Base-by-base conservation (phyloP, 2,888 invertebrate species). In the Eupeodes latifasciatus region DNA sequence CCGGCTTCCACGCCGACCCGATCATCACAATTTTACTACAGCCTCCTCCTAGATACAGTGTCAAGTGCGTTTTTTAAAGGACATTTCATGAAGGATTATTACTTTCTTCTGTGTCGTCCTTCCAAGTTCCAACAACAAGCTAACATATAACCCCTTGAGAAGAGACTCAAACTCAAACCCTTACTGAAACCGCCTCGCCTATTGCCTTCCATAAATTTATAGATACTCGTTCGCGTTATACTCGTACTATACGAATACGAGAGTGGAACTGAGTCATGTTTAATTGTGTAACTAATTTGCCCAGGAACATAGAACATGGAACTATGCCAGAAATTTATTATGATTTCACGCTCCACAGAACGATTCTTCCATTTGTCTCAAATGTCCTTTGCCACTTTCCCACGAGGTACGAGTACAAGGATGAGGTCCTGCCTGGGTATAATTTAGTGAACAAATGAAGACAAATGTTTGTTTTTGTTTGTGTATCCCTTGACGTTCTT, bases 271-370 rank as follows among this genome's bases (percentile, higher is more conserved):
- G 74, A 84, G 79, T 84, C 67, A 79, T 84, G 74, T 85, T 80
- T 85, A 85, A 85, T 85, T 85, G 85, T 76, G 81, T 81, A 81
- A 81, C 85, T 85, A 85, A 85, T 85, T 85, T 85, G 69, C 69
- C 44, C 62, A 40, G 71, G 75, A 75, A 76, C 75, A 75, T 34
- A 47, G 64, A 81, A 69, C 76, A 75, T 85, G 85, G 85, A 85
- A 84, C 79, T 76, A 72, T 85, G 85, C 85, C 85, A 85, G 81
- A 81, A 85, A 85, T 85, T 81, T 85, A 85, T 81, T 81, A 81
- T 81, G 81, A 85, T 85, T 85, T 85, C 81, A 81, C 81, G 81
- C 75, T 81, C 85, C 64, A 76, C 75, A 80, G 57, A 81, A 75
- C 85, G 81, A 69, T 81, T 85, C 75, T 64, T 76, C 71, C 81